These are phyloP conservation scores for Parambassis ranga DNA, from an alignment of 2,797 vertebrate genomes.

Conservation along the genomic window DNA sequence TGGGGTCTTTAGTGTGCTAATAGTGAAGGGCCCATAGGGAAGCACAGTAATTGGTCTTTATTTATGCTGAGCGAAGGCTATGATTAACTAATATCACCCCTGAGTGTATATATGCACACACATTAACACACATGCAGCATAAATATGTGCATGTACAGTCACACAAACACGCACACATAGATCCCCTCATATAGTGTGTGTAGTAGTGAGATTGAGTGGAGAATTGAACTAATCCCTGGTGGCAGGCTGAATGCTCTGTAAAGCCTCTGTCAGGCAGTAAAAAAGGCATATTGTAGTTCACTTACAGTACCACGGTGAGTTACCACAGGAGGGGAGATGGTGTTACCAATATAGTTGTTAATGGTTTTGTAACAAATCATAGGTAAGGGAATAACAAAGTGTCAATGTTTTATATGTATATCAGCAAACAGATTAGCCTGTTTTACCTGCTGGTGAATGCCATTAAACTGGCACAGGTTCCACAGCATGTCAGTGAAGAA, in stretches of 20 bases:
- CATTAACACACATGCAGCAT: constrained; percentile 30
- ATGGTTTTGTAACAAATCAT: constrained; percentile 24
- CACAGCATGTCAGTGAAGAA: constrained; percentile 9
- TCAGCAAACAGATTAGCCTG: neutral
- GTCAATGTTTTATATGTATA: neutral
- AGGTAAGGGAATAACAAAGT: neutral
- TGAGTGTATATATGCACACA: constrained; percentile 60
- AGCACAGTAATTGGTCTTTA: constrained; percentile 78
- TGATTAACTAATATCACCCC: constrained; percentile 80
- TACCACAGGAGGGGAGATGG: constrained; percentile 5
- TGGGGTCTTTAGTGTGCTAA: constrained; percentile 76
- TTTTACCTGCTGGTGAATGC: neutral
- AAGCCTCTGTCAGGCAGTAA: constrained; percentile 54
- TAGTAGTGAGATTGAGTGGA: constrained; percentile 63
- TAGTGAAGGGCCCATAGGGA: constrained; percentile 68
- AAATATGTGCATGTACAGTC: constrained; percentile 10
- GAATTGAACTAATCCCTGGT: constrained; percentile 69
- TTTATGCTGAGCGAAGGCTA: constrained; percentile 80
- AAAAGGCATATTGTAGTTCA: constrained; percentile 51
- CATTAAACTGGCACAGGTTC: constrained; percentile 13
- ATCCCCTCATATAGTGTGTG: constrained; percentile 46
- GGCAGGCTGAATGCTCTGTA: constrained; percentile 54
- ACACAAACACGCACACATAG: neutral
- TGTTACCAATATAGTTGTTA: constrained; percentile 29
- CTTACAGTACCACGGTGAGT: constrained; percentile 27